Evolutionary conservation across 2,797 vertebrate species (phyloP).

Genomic region (Tinamus major): DNA sequence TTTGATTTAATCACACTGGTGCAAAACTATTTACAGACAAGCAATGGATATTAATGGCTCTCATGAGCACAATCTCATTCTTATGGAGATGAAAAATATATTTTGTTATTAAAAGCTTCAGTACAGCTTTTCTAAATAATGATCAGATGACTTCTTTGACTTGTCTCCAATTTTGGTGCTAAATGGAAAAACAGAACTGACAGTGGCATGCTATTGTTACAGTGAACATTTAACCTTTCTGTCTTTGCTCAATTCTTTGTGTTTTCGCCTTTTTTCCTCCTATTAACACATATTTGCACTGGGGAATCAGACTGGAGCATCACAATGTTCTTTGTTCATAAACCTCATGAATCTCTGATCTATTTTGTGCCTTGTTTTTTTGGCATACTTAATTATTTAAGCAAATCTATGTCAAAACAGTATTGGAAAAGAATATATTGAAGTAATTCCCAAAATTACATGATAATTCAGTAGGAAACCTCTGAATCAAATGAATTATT

Average conservation of each 20-base stretch:
- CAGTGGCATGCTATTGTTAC: background rate
- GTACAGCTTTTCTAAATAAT: background rate
- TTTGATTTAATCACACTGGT: background rate
- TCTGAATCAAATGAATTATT: background rate
- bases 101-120: background rate
- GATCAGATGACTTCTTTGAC: background rate
- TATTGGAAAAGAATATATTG: background rate
- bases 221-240: background rate
- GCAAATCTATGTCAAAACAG: background rate
- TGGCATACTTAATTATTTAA: background rate
- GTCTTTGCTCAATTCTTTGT: background rate
- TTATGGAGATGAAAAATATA: background rate
- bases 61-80: background rate
- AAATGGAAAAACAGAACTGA: background rate
- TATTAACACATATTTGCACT: background rate
- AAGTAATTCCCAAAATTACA: constrained; percentile 13
- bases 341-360: background rate
- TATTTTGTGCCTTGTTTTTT: background rate
- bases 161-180: background rate
- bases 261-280: background rate
- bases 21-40: background rate
- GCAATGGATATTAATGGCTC: background rate
- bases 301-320: background rate
- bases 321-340: background rate
- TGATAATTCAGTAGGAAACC: background rate